These are phyloP conservation scores for Balearica regulorum DNA, from an alignment of 2,797 vertebrate genomes.

Conservation along the genomic window DNA sequence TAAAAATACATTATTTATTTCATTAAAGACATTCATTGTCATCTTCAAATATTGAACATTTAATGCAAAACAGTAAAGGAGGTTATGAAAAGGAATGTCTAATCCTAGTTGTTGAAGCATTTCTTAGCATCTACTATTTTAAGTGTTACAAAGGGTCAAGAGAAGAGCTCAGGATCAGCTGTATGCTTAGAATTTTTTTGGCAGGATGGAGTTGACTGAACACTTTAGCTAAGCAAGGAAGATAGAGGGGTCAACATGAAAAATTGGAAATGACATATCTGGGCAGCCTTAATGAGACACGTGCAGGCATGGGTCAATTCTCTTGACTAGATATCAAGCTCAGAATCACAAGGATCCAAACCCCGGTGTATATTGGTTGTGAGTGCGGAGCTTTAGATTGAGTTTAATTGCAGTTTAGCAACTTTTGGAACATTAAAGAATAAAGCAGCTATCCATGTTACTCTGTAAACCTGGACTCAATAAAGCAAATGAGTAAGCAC, in stretches of 20 bases:
- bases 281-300: conserved; percentile 48
- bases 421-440: not conserved
- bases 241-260: conserved; percentile 21
- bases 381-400: not conserved
- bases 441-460: not conserved
- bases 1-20: not conserved
- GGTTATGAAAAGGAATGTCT: not conserved
- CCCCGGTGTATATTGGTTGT: not conserved
- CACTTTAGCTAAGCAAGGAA: conserved; percentile 16
- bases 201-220: conserved; percentile 38
- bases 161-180: conserved; percentile 17
- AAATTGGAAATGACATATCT: conserved; percentile 50
- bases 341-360: not conserved
- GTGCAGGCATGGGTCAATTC: conserved; percentile 23
- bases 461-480: not conserved
- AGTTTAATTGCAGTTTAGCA: not conserved
- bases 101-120: not conserved
- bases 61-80: not conserved
- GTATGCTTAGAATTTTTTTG: conserved; percentile 49
- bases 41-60: not conserved
- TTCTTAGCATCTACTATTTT: conserved; percentile 1
- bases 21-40: not conserved
- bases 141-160: not conserved
- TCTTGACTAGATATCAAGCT: not conserved
- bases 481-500: not conserved